phyloP scores from a whole-genome alignment of 1,140 invertebrate species.

The Heliothis subflexa region DNA sequence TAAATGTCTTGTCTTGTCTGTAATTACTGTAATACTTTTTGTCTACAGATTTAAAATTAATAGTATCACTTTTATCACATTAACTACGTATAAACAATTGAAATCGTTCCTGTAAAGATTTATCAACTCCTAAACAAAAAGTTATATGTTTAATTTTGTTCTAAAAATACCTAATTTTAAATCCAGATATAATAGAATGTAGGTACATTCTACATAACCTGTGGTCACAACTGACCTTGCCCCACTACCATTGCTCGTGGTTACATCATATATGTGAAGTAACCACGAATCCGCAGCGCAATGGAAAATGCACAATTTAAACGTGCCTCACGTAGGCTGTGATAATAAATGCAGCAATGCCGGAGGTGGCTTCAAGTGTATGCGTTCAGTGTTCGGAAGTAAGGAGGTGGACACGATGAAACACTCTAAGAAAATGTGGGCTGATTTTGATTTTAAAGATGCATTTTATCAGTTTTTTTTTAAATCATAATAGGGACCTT shows the following conservation, averaged over 20 bases:
- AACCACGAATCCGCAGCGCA: not conserved
- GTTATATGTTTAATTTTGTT: too few species aligned
- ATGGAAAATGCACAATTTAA: constrained; percentile 34
- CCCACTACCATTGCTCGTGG: not conserved
- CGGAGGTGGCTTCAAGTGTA: not conserved
- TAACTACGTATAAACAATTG: not conserved
- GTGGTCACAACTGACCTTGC: not conserved
- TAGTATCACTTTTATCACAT: too few species aligned
- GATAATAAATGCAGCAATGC: constrained; percentile 32
- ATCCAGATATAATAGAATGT: too few species aligned
- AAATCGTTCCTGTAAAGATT: not conserved
- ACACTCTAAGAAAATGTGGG: too few species aligned
- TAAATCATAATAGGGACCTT: too few species aligned
- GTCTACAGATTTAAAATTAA: too few species aligned
- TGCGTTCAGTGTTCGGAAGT: constrained; percentile 5
- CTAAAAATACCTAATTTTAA: not conserved
- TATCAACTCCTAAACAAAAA: too few species aligned
- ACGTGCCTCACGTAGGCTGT: constrained; percentile 13
- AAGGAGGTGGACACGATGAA: not conserved
- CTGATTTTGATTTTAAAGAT: too few species aligned
- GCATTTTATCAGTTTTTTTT: too few species aligned
- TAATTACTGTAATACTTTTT: too few species aligned
- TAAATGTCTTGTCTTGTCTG: too few species aligned
- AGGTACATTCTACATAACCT: too few species aligned
- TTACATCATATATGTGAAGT: not conserved